Evolutionary conservation across 2,113 vertebrate species (phyloP).

Genomic region (Anser cygnoides): DNA sequence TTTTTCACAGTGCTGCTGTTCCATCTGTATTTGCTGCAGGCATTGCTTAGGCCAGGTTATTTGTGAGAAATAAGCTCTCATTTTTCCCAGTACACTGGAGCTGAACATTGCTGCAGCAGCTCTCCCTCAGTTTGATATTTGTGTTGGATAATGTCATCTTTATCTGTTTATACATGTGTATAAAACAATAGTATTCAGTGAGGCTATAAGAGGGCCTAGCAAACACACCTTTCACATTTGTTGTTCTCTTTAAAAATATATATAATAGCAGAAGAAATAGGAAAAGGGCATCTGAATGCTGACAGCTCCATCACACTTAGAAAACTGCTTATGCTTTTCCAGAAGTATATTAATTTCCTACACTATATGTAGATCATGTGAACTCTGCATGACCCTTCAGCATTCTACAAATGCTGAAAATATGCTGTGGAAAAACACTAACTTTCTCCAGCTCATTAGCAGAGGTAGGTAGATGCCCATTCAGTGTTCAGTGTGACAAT

Average conservation of each 20-base stretch:
- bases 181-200: neutral
- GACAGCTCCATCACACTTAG: neutral
- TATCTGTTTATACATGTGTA: neutral
- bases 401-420: neutral
- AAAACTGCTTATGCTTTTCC: slow-evolving; percentile 22
- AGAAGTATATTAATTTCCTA: neutral
- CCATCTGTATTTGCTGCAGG: neutral
- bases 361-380: neutral
- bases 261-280: neutral
- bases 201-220: neutral
- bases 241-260: neutral
- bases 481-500: neutral
- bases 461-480: neutral
- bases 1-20: neutral
- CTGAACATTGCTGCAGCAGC: neutral
- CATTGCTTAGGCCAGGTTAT: neutral
- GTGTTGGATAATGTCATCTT: neutral
- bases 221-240: neutral
- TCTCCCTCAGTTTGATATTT: neutral
- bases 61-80: neutral
- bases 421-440: neutral
- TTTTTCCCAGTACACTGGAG: neutral
- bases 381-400: neutral
- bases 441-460: neutral
- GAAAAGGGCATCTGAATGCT: neutral